A percentile compares a stretch with the other conserved stretches of the same genome.
phyloP scores from a whole-genome alignment of 2,797 vertebrate species.

The Sebastes hopkinsi region DNA sequence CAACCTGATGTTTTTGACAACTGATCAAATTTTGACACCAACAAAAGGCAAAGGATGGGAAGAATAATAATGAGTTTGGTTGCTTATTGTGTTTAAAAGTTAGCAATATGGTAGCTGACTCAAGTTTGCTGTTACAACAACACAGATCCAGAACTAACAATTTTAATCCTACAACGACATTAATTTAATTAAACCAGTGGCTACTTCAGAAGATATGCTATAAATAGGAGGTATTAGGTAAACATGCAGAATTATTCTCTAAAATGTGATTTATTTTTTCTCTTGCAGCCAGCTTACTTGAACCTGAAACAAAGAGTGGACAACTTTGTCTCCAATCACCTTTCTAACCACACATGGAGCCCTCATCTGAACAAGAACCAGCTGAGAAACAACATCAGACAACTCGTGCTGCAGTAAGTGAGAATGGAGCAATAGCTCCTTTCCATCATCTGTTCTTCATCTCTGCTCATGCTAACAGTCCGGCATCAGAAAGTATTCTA shows the following conservation, averaged over 20 bases:
- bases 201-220: not conserved
- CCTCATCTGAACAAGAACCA: constrained; percentile 99
- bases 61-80: not conserved
- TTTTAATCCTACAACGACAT: not conserved
- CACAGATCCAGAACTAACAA: not conserved
- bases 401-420: constrained; percentile 97
- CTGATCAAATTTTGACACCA: not conserved
- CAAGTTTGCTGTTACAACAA: not conserved
- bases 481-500: not conserved
- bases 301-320: constrained; percentile 97
- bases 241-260: not conserved
- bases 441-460: not conserved
- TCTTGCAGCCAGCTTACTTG: constrained; percentile 93
- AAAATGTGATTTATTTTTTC: not conserved
- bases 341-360: constrained; percentile 98
- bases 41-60: not conserved
- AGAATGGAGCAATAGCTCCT: not conserved
- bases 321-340: constrained; percentile 98
- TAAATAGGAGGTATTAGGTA: not conserved
- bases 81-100: not conserved
- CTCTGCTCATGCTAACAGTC: not conserved
- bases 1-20: not conserved
- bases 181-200: not conserved
- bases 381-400: constrained; percentile 96
- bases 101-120: not conserved